phyloP scores from a whole-genome alignment of 2,797 vertebrate species.

The Nyctibius grandis region DNA sequence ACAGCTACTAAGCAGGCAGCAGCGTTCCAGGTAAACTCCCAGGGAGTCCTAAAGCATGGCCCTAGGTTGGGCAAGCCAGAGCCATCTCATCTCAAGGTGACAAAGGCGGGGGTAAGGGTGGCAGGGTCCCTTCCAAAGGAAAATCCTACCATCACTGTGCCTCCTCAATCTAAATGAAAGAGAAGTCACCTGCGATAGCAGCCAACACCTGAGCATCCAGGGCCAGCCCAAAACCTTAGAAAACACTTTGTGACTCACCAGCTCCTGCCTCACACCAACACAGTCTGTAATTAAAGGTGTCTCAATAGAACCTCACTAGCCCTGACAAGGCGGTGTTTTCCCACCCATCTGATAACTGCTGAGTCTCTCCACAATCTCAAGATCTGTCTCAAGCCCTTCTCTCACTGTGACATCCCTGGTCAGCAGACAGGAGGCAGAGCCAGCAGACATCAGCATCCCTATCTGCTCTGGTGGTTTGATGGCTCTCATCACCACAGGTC shows the following conservation, averaged over 20 bases:
- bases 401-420: not conserved
- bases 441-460: not conserved
- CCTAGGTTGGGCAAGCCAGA: not conserved
- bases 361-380: not conserved
- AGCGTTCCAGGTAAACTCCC: not conserved
- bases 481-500: not conserved
- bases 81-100: not conserved
- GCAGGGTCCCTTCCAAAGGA: not conserved
- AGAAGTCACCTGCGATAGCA: not conserved
- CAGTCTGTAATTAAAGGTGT: not conserved
- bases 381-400: not conserved
- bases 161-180: not conserved
- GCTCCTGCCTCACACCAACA: not conserved
- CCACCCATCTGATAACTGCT: not conserved
- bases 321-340: not conserved
- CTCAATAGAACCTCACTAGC: not conserved
- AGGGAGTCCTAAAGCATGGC: not conserved
- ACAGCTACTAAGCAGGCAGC: not conserved
- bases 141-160: not conserved
- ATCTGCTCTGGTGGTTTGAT: conserved; percentile 1
- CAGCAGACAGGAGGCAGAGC: not conserved
- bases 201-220: not conserved
- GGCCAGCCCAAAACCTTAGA: not conserved
- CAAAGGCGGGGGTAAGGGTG: not conserved
- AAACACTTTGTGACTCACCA: conserved; percentile 22